Percentiles rank a stretch among this genome's conserved stretches.
These are phyloP conservation scores for Acyrthosiphon pisum DNA, from an alignment of 1,140 invertebrate species.

Conservation along the genomic window DNA sequence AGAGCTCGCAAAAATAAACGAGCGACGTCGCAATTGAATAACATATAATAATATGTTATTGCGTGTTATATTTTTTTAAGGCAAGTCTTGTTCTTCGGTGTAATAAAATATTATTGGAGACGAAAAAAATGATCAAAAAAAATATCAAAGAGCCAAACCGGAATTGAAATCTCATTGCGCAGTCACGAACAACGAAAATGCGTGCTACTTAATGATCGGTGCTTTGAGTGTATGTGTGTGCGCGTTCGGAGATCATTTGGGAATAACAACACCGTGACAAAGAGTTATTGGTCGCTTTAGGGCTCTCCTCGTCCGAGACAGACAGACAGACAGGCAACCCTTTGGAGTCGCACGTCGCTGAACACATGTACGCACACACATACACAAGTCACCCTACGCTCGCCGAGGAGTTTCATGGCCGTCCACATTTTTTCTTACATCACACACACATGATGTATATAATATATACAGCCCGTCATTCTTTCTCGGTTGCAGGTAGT, in stretches of 20 bases:
- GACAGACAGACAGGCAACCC: conserved; percentile 12
- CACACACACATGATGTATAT: neutral
- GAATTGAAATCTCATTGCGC: conserved; percentile 20
- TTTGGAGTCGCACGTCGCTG: conserved; percentile 21
- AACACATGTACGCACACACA: neutral
- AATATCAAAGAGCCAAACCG: neutral
- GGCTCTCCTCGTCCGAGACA: neutral
- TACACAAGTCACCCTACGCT: neutral
- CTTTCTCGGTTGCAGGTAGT: conserved; percentile 40
- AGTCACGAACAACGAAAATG: neutral
- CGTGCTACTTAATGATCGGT: neutral
- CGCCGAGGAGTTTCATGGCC: conserved; percentile 23
- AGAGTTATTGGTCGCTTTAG: conserved; percentile 36
- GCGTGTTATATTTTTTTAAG: neutral
- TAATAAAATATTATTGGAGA: neutral
- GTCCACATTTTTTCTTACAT: conserved; percentile 19
- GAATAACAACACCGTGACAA: conserved; percentile 33
- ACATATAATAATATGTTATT: too few species aligned
- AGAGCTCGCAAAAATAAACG: neutral
- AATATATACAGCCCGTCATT: conserved; percentile 25
- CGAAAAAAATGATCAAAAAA: neutral
- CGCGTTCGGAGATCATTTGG: conserved; percentile 2
- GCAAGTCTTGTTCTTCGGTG: neutral
- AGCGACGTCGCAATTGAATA: neutral
- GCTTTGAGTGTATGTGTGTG: neutral